phyloP scores from a whole-genome alignment of 2,113 vertebrate genomes.

The Mustelus asterias region DNA sequence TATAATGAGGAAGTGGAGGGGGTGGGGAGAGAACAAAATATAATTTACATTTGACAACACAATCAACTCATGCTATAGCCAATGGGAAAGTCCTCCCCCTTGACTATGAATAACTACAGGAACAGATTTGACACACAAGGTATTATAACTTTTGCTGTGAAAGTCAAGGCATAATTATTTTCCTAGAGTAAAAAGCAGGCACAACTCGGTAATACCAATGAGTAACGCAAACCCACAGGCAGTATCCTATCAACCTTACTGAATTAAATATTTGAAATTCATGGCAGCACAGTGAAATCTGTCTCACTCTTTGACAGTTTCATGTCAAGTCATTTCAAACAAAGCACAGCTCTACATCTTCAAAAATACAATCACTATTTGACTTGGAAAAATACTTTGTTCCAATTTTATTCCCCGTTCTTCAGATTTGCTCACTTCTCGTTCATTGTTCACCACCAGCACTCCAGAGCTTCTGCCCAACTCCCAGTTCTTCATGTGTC shows the following conservation, averaged over 20 bases:
- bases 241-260: neutral
- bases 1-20: neutral
- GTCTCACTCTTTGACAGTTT: neutral
- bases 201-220: neutral
- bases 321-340: constrained; percentile 5
- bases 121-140: neutral
- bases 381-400: neutral
- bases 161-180: neutral
- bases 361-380: neutral
- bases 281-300: neutral
- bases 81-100: neutral
- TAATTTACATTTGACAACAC: neutral
- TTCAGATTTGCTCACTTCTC: neutral
- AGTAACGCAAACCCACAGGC: neutral
- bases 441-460: too few relatives aligned
- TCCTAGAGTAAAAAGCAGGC: neutral
- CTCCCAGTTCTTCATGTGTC: neutral
- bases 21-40: neutral
- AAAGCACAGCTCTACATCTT: neutral
- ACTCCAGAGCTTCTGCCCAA: neutral
- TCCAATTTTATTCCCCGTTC: neutral
- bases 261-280: neutral
- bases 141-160: neutral
- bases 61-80: neutral
- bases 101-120: neutral